Evolutionary conservation across 1,140 invertebrate genomes (phyloP).

Genomic region (Vollenhovia emeryi): DNA sequence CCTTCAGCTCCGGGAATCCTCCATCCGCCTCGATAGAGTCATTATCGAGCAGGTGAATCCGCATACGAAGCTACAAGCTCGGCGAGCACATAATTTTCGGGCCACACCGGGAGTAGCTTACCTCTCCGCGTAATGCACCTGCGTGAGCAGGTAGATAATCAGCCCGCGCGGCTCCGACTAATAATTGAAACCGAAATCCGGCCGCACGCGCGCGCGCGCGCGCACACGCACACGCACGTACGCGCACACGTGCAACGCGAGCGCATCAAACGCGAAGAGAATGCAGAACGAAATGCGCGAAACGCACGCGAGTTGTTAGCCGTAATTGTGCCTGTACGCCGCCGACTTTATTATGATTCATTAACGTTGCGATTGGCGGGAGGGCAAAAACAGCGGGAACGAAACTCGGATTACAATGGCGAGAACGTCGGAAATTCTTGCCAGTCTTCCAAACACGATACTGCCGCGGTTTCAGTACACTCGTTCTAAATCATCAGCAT

Average conservation of each 20-base stretch:
- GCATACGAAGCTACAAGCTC: conserved; percentile 52
- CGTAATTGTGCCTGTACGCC: conserved; percentile 17
- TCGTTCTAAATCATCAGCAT: not conserved
- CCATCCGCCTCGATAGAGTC: conserved; percentile 65
- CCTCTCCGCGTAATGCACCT: conserved; percentile 51
- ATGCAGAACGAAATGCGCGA: conserved; percentile 50
- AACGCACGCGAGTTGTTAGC: conserved; percentile 43
- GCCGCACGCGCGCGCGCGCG: not conserved
- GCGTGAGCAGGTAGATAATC: conserved; percentile 61
- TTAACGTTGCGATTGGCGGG: conserved; percentile 44
- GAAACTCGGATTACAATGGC: conserved; percentile 7
- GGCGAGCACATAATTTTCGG: conserved; percentile 62
- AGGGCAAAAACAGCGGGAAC: not conserved
- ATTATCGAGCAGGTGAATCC: conserved; percentile 72
- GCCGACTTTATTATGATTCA: conserved; percentile 54
- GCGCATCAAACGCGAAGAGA: not conserved
- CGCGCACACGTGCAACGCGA: not conserved
- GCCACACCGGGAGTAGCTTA: conserved; percentile 63
- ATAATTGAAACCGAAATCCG: conserved; percentile 64
- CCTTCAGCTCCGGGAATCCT: conserved; percentile 3
- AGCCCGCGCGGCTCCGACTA: conserved; percentile 52
- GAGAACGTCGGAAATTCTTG: conserved; percentile 8
- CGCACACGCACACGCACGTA: not conserved
- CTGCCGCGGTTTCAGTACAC: not conserved
- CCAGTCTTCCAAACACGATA: not conserved